Percentiles rank a stretch among this genome's conserved stretches.
Conservation (phyloP, 2,797 vertebrate species). For the Phrynocephalus vlangalii region DNA sequence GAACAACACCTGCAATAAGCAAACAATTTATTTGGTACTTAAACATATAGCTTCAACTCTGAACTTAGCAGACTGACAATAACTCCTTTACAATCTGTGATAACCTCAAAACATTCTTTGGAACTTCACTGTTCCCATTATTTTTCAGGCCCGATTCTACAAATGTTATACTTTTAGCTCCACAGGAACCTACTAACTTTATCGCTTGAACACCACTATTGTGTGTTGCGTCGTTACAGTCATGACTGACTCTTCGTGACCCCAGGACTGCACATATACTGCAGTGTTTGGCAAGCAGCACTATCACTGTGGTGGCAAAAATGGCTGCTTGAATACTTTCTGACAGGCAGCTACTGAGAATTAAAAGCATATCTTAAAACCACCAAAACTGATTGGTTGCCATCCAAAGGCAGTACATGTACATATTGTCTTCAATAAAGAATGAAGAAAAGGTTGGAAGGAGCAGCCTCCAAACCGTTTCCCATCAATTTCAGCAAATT, state of each 20-base stretch:
- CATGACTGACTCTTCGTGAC: too few species aligned
- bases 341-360: not conserved
- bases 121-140: too few species aligned
- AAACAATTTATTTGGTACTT: too few species aligned
- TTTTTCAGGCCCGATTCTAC: not conserved
- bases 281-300: not conserved
- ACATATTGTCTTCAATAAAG: not conserved
- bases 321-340: not conserved
- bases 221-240: too few species aligned
- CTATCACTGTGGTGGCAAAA: not conserved
- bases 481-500: not conserved
- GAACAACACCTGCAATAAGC: too few species aligned
- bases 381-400: not conserved
- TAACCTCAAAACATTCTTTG: not conserved
- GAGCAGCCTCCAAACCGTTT: too few species aligned
- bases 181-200: not conserved
- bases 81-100: too few species aligned
- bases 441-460: not conserved
- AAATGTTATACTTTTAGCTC: too few species aligned
- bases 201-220: not conserved
- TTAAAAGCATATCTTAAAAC: not conserved
- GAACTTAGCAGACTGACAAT: too few species aligned
- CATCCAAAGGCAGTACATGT: not conserved
- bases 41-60: too few species aligned
- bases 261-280: too few species aligned